Evolutionary conservation across 2,888 invertebrate genomes (phyloP).

Genomic region (Macrosiphum euphorbiae): DNA sequence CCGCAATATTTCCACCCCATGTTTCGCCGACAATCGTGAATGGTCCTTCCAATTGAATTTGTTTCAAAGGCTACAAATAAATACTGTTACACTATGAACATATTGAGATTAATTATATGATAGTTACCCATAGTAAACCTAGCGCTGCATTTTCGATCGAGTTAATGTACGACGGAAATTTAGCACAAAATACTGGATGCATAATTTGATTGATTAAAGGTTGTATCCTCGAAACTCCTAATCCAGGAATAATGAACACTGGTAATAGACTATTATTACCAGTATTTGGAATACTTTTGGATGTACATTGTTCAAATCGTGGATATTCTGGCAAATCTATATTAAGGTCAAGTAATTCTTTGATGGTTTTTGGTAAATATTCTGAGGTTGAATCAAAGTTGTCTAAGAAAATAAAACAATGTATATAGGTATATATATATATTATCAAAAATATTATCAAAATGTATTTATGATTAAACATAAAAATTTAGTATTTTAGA

Average conservation of each 20-base stretch:
- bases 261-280: constrained; percentile 65
- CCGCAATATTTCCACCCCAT: constrained; percentile 75
- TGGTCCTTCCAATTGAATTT: constrained; percentile 70
- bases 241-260: constrained; percentile 66
- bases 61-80: constrained; percentile 63
- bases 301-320: constrained; percentile 54
- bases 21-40: constrained; percentile 75
- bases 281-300: constrained; percentile 59
- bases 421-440: too few relatives aligned
- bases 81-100: background rate
- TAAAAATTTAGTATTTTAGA: background rate
- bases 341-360: constrained; percentile 61
- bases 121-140: constrained; percentile 66
- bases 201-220: constrained; percentile 69
- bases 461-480: background rate
- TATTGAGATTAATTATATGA: background rate
- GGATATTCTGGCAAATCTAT: constrained; percentile 57
- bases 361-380: constrained; percentile 46
- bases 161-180: constrained; percentile 68
- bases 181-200: constrained; percentile 70
- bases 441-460: background rate
- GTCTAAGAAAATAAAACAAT: background rate
- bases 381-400: constrained; percentile 25
- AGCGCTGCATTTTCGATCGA: constrained; percentile 63
- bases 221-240: constrained; percentile 58